Percentiles rank a stretch among this genome's conserved stretches.
These are phyloP conservation scores for Cremastinae sp. DNA, from an alignment of 2,888 invertebrate species.

Conservation along the genomic window DNA sequence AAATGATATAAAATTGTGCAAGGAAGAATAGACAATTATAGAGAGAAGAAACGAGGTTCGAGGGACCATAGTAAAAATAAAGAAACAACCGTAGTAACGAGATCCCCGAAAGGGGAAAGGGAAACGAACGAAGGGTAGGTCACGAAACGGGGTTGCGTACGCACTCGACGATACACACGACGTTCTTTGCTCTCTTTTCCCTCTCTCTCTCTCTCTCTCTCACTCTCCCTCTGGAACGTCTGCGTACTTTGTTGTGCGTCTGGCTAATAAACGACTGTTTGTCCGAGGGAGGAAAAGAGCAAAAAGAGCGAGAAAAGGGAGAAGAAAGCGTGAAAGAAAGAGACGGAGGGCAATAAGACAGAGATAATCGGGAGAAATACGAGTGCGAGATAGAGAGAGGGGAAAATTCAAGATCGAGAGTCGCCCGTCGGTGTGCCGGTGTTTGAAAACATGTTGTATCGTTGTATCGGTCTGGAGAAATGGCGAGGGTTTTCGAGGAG, in stretches of 20 bases:
- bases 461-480: constrained; percentile 52
- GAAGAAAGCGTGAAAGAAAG: constrained; percentile 47
- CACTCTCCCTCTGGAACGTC: constrained; percentile 34
- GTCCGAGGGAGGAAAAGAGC: constrained; percentile 35
- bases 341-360: constrained; percentile 44
- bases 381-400: constrained; percentile 44
- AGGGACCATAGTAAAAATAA: constrained; percentile 19
- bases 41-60: constrained; percentile 22
- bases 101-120: constrained; percentile 25
- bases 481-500: neutral
- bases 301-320: constrained; percentile 50
- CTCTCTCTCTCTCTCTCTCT: constrained; percentile 29
- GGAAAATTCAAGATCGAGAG: constrained; percentile 39
- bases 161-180: constrained; percentile 50
- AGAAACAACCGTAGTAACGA: constrained; percentile 38
- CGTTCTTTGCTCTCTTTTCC: constrained; percentile 11
- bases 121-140: constrained; percentile 54
- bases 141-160: constrained; percentile 61
- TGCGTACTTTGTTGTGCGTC: constrained; percentile 40
- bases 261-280: constrained; percentile 45
- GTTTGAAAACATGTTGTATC: constrained; percentile 56
- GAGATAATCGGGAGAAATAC: constrained; percentile 22
- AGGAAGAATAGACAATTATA: constrained; percentile 18
- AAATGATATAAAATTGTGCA: neutral
- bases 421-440: constrained; percentile 41